A percentile compares a stretch with the other conserved stretches of the same genome.
Conservation (phyloP, 2,888 invertebrate genomes). For the Altica lythri region DNA sequence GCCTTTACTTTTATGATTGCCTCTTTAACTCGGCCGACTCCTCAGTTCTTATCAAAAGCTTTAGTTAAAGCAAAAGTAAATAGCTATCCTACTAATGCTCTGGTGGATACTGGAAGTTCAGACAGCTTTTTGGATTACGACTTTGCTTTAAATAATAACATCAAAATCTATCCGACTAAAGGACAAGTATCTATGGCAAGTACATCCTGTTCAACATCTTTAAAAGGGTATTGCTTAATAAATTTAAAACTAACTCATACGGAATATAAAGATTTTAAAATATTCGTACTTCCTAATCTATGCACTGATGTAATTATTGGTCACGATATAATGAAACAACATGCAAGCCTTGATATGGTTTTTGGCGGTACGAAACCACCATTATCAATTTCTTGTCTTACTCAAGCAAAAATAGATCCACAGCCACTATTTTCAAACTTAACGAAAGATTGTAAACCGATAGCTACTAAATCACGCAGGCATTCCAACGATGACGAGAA, state of each 20-base stretch:
- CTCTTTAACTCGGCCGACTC: neutral
- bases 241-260: neutral
- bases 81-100: neutral
- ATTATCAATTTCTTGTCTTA: constrained; percentile 6
- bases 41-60: neutral
- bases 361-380: constrained; percentile 5
- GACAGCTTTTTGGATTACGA: no score
- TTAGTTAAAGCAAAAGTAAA: neutral
- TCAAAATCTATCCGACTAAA: neutral
- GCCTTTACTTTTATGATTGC: neutral
- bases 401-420: constrained; percentile 4
- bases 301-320: no score
- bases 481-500: constrained; percentile 8
- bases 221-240: neutral
- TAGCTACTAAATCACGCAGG: constrained; percentile 11
- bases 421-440: constrained; percentile 8
- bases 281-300: no score
- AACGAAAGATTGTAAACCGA: constrained; percentile 9
- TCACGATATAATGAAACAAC: no score
- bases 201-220: neutral
- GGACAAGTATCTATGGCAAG: neutral
- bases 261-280: no score
- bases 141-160: neutral
- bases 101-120: neutral
- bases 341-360: no score